Evolutionary conservation across 1,140 invertebrate species (phyloP).

Genomic region (Vanessa atalanta): DNA sequence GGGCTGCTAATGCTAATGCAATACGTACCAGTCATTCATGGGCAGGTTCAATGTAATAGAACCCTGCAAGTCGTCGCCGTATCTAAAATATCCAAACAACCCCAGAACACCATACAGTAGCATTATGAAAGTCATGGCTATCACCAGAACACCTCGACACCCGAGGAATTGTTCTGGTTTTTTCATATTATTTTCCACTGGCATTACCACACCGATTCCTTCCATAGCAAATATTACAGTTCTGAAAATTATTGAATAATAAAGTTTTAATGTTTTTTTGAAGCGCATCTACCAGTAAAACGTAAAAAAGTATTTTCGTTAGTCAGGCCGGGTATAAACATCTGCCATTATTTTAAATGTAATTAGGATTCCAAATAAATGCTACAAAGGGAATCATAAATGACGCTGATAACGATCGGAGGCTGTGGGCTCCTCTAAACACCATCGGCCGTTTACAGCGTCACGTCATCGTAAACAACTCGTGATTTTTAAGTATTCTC

Average conservation of each 20-base stretch:
- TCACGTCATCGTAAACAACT: too few relatives aligned
- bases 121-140: slow-evolving; percentile 89
- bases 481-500: too few relatives aligned
- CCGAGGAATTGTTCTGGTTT: slow-evolving; percentile 90
- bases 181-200: slow-evolving; percentile 93
- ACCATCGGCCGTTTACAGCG: too few relatives aligned
- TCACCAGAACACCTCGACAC: slow-evolving; percentile 89
- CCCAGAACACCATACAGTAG: slow-evolving; percentile 88
- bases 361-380: too few relatives aligned
- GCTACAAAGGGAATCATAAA: too few relatives aligned
- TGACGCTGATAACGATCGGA: too few relatives aligned
- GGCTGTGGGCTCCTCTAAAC: too few relatives aligned
- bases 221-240: slow-evolving; percentile 92
- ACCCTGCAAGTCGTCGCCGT: slow-evolving; percentile 84
- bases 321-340: too few relatives aligned
- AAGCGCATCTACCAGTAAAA: background rate
- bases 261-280: background rate
- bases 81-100: slow-evolving; percentile 92
- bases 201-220: slow-evolving; percentile 91
- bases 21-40: slow-evolving; percentile 81
- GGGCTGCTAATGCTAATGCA: too few relatives aligned
- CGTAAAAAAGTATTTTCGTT: background rate
- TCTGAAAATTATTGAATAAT: slow-evolving; percentile 54
- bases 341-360: too few relatives aligned
- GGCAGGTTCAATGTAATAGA: slow-evolving; percentile 89